Conservation (phyloP, 30 jellyfish, hydroid and myxozoan species). For the Cassiopea andromeda region DNA sequence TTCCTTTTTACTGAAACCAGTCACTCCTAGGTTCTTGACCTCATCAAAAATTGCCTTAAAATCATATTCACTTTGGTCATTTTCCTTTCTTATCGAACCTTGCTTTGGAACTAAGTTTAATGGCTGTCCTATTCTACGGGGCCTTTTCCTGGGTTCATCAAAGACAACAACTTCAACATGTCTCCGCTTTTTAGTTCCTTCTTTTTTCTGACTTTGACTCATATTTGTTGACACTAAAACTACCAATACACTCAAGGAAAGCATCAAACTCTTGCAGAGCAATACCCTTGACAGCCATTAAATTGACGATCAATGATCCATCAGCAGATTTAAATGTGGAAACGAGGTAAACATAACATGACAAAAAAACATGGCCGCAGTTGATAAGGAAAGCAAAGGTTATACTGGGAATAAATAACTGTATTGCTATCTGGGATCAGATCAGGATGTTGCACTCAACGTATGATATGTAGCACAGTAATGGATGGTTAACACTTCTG, state of each 20-base stretch:
- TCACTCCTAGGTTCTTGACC: slow-evolving; percentile 76
- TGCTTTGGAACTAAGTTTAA: not conserved
- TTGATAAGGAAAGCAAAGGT: no score
- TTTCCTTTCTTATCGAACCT: not conserved
- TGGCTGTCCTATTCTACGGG: not conserved
- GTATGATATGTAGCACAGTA: no score
- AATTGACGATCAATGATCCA: no score
- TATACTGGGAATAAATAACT: no score
- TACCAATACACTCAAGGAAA: not conserved
- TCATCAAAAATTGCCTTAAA: slow-evolving; percentile 64
- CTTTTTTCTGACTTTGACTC: not conserved
- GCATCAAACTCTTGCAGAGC: not conserved
- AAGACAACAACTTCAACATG: slow-evolving; percentile 80
- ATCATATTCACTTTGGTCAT: slow-evolving; percentile 33
- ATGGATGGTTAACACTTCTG: no score
- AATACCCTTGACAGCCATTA: no score
- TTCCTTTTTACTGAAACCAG: slow-evolving; percentile 81
- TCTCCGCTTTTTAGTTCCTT: slow-evolving; percentile 4
- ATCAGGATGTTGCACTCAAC: no score
- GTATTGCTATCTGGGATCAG: no score
- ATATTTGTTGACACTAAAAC: not conserved
- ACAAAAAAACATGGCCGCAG: no score
- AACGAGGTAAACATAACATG: no score
- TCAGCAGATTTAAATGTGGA: no score
- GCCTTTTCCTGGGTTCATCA: slow-evolving; percentile 72